Evolutionary conservation across 2,113 vertebrate genomes (phyloP), one percentile per base, ranked within the genome.

Genomic region (Hassar affinis): DNA sequence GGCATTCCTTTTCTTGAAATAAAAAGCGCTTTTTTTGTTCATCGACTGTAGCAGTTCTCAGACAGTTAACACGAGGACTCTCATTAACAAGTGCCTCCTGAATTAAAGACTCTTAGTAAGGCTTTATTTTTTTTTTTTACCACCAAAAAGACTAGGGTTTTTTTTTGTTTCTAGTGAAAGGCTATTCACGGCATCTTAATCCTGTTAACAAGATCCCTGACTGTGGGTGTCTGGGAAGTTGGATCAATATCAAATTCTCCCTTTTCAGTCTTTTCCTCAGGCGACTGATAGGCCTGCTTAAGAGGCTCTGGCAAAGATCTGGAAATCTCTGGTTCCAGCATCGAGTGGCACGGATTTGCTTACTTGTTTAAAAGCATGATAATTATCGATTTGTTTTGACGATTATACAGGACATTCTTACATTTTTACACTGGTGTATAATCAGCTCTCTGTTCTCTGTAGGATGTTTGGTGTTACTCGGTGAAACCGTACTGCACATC

Each of bases 241-340:
- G 89, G 89, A 89, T 85, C 89, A 69, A 82, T 88, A 88, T 90
- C 88, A 87, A 89, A 87, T 87, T 87, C 84, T 89, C 82, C 80
- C 84, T 87, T 87, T 84, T 87, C 85, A 81, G 62, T 45, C 42
- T 84, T 87, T 82, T 87, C 81, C 89, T 84, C 84, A 59, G 86
- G 76, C 80, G 62, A 83, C 83, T 80, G 86, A 86, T 83, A 83
- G 82, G 85, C 61, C 84, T 71, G 81, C 71, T 87, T 87, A 85
- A 87, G 86, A 79, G 84, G 62, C 35, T 87, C 78, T 77, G 84
- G 71, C 81, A 82, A 72, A 47, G 66, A 80, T 51, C 56, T 38
- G 49, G 59, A 68, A 54, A 82, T 86, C 78, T 82, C 72, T 82
- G 68, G 51, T 82, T 79, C 77, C 79, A 84, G 76, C 78, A 62